Conservation (phyloP, 2,113 vertebrate genomes). For the Fregetta grallaria region DNA sequence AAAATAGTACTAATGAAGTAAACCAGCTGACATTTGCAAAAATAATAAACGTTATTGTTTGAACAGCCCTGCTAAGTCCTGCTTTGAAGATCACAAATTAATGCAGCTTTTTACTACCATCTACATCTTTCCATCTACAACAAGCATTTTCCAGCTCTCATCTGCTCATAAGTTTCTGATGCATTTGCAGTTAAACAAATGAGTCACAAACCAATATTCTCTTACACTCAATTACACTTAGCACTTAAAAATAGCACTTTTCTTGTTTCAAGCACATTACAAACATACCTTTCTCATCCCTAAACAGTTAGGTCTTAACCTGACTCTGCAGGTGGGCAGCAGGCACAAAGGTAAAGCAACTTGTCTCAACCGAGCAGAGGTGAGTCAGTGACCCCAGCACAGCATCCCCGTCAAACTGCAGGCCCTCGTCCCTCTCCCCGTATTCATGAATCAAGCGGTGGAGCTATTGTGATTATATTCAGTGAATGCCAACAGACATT, state of each 20-base stretch:
- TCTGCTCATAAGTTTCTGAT: slow-evolving; percentile 23
- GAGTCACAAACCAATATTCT: slow-evolving; percentile 44
- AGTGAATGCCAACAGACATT: neutral
- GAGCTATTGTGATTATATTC: neutral
- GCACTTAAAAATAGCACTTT: slow-evolving; percentile 22
- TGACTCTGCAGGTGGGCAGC: neutral
- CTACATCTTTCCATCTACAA: neutral
- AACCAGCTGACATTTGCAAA: slow-evolving; percentile 22
- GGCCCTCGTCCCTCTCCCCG: neutral
- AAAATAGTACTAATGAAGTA: slow-evolving; percentile 20
- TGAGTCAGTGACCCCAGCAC: neutral
- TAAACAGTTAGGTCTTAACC: neutral
- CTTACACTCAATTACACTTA: slow-evolving; percentile 13
- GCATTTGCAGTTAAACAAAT: slow-evolving; percentile 48
- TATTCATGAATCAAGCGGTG: neutral
- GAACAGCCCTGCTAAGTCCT: neutral
- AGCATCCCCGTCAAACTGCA: neutral
- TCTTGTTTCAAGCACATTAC: slow-evolving; percentile 17
- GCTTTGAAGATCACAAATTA: slow-evolving; percentile 26
- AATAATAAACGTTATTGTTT: neutral
- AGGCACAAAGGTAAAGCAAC: slow-evolving; percentile 1
- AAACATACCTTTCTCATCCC: neutral
- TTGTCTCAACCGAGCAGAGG: neutral
- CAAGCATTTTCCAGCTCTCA: slow-evolving; percentile 32
- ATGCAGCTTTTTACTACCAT: slow-evolving; percentile 3